A percentile compares a stretch with the other conserved stretches of the same genome.
Conservation (phyloP, 1,140 invertebrate genomes). For the Marisa cornuarietis region DNA sequence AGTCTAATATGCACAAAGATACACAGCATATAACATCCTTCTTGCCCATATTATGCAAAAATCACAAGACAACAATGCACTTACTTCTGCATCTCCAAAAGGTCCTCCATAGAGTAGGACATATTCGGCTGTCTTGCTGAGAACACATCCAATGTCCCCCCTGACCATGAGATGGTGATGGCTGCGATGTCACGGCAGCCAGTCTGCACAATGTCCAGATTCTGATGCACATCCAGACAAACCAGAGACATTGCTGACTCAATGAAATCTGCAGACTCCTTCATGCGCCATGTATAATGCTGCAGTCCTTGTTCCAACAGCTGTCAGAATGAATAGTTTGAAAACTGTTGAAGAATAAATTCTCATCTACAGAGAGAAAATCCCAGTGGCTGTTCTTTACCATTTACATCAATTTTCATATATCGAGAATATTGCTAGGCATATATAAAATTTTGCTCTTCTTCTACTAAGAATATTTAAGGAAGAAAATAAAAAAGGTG, state of each 20-base stretch:
- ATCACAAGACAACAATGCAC: conserved; percentile 16
- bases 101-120: conserved; percentile 62
- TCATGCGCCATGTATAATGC: conserved; percentile 64
- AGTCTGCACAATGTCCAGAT: conserved; percentile 63
- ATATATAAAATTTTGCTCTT: too few relatives aligned
- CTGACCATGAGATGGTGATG: conserved; percentile 60
- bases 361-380: too few relatives aligned
- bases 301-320: conserved; percentile 59
- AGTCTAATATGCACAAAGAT: too few relatives aligned
- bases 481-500: too few relatives aligned
- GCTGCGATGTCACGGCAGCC: conserved; percentile 60
- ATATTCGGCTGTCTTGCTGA: conserved; percentile 36
- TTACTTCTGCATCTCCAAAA: conserved; percentile 61
- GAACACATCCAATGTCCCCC: conserved; percentile 58
- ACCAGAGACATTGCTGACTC: conserved; percentile 63
- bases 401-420: too few relatives aligned
- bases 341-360: neutral
- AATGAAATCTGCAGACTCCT: conserved; percentile 64
- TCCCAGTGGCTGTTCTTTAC: too few relatives aligned
- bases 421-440: too few relatives aligned
- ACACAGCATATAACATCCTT: neutral
- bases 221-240: conserved; percentile 61
- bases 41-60: neutral
- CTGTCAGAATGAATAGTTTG: conserved; percentile 34
- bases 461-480: too few relatives aligned